A percentile compares a stretch with the other conserved stretches of the same genome.
Conservation (phyloP, 2,797 vertebrate genomes). For the Protonibea diacanthus region DNA sequence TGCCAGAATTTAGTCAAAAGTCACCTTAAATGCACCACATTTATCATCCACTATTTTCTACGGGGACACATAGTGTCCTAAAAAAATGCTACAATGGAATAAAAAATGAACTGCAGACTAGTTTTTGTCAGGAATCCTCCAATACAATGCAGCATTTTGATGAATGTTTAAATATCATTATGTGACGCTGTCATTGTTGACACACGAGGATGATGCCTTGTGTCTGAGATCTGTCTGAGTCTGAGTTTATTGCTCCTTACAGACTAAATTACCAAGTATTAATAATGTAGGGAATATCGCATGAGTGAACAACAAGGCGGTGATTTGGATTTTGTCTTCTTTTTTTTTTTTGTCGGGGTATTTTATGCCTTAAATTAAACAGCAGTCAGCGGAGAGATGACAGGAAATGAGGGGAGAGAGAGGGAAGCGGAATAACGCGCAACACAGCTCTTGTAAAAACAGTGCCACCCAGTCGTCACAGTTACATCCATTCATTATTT, state of each 20-base stretch:
- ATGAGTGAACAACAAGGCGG: neutral
- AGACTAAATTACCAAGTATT: no score
- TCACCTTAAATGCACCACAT: neutral
- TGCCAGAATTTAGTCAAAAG: neutral
- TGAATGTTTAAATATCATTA: constrained; percentile 1
- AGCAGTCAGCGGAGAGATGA: neutral
- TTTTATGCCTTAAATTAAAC: constrained; percentile 10
- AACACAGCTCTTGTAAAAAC: neutral
- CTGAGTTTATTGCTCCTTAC: neutral
- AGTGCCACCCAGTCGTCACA: neutral
- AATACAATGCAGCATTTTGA: neutral
- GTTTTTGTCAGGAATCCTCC: neutral
- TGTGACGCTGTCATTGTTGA: neutral
- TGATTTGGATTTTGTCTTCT: neutral
- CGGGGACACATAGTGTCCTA: neutral
- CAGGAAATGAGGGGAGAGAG: neutral
- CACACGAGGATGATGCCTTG: neutral
- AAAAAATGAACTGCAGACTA: neutral
- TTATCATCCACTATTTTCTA: neutral
- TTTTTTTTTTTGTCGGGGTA: neutral
- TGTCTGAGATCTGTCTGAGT: no score
- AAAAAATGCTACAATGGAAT: neutral
- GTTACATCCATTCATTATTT: constrained; percentile 5
- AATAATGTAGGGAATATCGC: neutral
- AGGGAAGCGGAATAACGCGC: neutral